phyloP scores from a whole-genome alignment of 2,888 invertebrate species.

The Leucozona laternaria region DNA sequence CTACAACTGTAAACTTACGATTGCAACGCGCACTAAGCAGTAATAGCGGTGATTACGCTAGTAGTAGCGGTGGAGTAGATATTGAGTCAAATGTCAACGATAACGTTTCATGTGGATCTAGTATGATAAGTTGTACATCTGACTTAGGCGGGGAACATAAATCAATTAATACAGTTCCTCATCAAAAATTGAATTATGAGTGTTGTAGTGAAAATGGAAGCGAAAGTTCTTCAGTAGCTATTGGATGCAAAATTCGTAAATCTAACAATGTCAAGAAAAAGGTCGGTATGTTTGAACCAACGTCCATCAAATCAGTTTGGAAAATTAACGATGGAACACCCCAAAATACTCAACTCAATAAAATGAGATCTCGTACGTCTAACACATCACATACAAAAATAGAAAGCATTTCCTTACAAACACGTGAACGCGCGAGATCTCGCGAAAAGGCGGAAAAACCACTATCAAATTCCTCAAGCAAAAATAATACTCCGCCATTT shows the following conservation, averaged over 20 bases:
- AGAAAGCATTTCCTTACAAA: slow-evolving; percentile 85
- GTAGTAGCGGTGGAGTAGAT: slow-evolving; percentile 86
- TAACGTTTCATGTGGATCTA: slow-evolving; percentile 88
- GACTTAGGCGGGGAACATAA: slow-evolving; percentile 86
- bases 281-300: slow-evolving; percentile 85
- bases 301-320: slow-evolving; percentile 52
- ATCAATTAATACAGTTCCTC: slow-evolving; percentile 78
- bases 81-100: slow-evolving; percentile 84
- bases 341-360: slow-evolving; percentile 74
- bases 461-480: slow-evolving; percentile 84
- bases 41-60: slow-evolving; percentile 88
- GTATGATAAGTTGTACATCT: slow-evolving; percentile 90
- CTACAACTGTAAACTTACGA: slow-evolving; percentile 82
- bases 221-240: slow-evolving; percentile 90
- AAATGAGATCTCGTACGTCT: slow-evolving; percentile 84
- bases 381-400: slow-evolving; percentile 83
- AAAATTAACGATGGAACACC: slow-evolving; percentile 61
- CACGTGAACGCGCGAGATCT: slow-evolving; percentile 86
- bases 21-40: slow-evolving; percentile 85
- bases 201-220: slow-evolving; percentile 89
- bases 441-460: slow-evolving; percentile 86
- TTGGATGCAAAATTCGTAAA: slow-evolving; percentile 60
- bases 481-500: slow-evolving; percentile 81
- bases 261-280: slow-evolving; percentile 85
- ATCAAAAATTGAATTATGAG: slow-evolving; percentile 78